A percentile compares a stretch with the other conserved stretches of the same genome.
These are phyloP conservation scores for Bettongia penicillata DNA, from an alignment of 2,113 vertebrate species.

Conservation along the genomic window DNA sequence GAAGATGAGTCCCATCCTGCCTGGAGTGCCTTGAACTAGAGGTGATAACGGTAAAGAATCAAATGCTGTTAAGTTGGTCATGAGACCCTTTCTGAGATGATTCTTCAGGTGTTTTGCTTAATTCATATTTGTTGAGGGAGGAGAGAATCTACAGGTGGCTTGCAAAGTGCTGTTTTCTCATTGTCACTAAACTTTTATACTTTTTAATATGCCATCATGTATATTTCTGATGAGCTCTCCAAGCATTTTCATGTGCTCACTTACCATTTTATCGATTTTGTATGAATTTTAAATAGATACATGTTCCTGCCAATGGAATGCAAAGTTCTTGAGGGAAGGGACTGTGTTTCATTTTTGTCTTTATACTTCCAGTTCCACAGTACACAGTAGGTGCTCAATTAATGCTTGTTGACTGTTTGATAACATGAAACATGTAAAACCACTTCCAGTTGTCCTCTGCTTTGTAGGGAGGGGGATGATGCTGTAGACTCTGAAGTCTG, in stretches of 20 bases:
- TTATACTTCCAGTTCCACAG: neutral
- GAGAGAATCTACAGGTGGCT: neutral
- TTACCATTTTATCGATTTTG: neutral
- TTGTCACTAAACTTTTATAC: neutral
- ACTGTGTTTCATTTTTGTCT: neutral
- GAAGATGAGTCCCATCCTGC: neutral
- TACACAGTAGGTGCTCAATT: neutral
- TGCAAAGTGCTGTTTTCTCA: slow-evolving; percentile 1
- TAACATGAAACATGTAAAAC: neutral
- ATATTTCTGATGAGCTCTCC: neutral
- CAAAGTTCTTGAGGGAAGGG: neutral
- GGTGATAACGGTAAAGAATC: slow-evolving; percentile 37
- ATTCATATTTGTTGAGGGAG: slow-evolving; percentile 25
- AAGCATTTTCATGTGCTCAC: neutral
- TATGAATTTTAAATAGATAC: neutral
- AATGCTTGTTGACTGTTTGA: neutral
- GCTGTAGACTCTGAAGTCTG: neutral
- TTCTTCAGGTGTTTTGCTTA: slow-evolving; percentile 24
- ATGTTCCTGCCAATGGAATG: neutral
- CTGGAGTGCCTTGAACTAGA: neutral
- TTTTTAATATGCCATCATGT: neutral
- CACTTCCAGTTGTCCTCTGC: neutral
- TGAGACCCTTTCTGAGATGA: slow-evolving; percentile 2
- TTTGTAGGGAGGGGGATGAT: neutral
- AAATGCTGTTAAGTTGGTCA: slow-evolving; percentile 40